Evolutionary conservation across 2,797 vertebrate genomes (phyloP).

Genomic region (Sebastes itinus): DNA sequence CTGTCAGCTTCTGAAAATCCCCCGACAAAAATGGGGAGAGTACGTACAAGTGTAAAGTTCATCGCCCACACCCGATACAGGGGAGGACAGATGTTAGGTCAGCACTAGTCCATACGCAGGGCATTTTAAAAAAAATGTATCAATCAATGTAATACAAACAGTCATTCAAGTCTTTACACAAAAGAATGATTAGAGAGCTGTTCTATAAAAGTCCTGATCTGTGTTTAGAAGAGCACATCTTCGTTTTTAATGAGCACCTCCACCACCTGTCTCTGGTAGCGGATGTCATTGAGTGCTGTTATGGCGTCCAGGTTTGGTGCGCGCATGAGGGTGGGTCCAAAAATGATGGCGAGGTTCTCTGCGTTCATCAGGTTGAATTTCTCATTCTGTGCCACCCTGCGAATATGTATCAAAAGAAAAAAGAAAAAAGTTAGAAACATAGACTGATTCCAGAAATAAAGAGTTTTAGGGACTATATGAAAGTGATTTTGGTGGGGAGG

Average conservation of each 20-base stretch:
- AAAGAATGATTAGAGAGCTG: conserved; percentile 75
- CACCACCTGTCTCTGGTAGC: conserved; percentile 98
- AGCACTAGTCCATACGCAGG: conserved; percentile 84
- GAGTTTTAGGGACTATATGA: neutral
- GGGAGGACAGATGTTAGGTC: conserved; percentile 77
- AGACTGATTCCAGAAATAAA: neutral
- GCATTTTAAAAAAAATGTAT: conserved; percentile 57
- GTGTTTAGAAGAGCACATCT: conserved; percentile 93
- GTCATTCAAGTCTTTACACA: conserved; percentile 83
- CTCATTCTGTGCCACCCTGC: conserved; percentile 94
- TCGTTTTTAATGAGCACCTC: conserved; percentile 98
- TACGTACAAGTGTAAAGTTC: conserved; percentile 87
- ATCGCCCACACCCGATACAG: conserved; percentile 83
- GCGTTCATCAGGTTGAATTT: conserved; percentile 98
- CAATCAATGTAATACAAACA: conserved; percentile 61
- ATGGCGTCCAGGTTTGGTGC: conserved; percentile 93
- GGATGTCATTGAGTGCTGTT: conserved; percentile 95
- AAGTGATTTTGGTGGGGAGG: neutral
- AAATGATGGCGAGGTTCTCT: conserved; percentile 97
- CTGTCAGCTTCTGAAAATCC: conserved; percentile 80
- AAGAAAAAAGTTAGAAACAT: conserved; percentile 19
- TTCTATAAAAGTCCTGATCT: conserved; percentile 77
- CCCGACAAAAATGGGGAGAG: conserved; percentile 93
- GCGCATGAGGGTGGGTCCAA: conserved; percentile 97
- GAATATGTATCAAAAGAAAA: neutral